A percentile compares a stretch with the other conserved stretches of the same genome.
Evolutionary conservation across 1,140 invertebrate species (phyloP).

Genomic region (Ephestia elutella): DNA sequence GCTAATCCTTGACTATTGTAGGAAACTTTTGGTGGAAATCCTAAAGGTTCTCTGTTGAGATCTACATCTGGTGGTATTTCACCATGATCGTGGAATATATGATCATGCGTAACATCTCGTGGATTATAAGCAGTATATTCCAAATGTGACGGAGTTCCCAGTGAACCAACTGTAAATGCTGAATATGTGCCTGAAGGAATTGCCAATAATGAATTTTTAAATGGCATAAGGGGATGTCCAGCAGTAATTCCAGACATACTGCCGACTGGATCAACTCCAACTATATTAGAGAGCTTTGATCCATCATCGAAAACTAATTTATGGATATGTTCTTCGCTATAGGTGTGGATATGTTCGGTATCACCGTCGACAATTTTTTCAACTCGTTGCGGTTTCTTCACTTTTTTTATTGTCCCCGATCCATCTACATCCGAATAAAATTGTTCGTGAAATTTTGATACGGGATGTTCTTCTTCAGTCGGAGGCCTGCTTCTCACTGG

Average conservation of each 20-base stretch:
- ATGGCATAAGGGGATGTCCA: slow-evolving; percentile 35
- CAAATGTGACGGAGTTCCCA: slow-evolving; percentile 50
- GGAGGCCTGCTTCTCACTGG: slow-evolving; percentile 37
- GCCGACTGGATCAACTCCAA: slow-evolving; percentile 38
- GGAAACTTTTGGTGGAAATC: slow-evolving; percentile 50
- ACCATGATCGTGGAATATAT: slow-evolving; percentile 70
- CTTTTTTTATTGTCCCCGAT: slow-evolving; percentile 57
- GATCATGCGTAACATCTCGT: slow-evolving; percentile 66
- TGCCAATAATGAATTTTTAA: slow-evolving; percentile 44
- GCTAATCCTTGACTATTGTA: slow-evolving; percentile 56
- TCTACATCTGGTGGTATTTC: slow-evolving; percentile 57
- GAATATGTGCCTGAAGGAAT: slow-evolving; percentile 38
- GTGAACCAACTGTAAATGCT: slow-evolving; percentile 39
- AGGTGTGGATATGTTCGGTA: slow-evolving; percentile 71
- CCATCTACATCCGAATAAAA: slow-evolving; percentile 68
- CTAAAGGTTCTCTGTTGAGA: slow-evolving; percentile 44
- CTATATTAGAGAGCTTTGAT: slow-evolving; percentile 33
- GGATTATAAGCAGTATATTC: slow-evolving; percentile 66
- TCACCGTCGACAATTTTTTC: slow-evolving; percentile 72
- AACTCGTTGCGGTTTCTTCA: slow-evolving; percentile 65
- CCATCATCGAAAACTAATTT: slow-evolving; percentile 60
- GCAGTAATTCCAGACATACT: slow-evolving; percentile 38
- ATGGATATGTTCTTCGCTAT: slow-evolving; percentile 71
- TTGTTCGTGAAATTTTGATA: slow-evolving; percentile 62
- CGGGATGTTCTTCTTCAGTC: slow-evolving; percentile 53